A percentile compares a stretch with the other conserved stretches of the same genome.
Conservation (phyloP, 2,888 invertebrate species). For the Megaustenia siamemsis region DNA sequence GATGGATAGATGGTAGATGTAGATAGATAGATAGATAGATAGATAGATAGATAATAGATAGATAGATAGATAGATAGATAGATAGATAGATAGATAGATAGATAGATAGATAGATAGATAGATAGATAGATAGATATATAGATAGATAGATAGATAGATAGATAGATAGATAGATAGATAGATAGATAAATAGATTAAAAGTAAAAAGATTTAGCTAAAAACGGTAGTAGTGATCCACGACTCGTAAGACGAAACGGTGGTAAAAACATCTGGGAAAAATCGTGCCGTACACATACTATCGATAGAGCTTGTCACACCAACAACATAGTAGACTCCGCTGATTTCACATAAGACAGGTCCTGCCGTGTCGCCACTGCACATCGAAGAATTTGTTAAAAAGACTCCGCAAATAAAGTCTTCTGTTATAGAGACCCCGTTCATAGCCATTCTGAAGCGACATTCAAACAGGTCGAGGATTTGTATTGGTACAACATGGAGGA, state of each 20-base stretch:
- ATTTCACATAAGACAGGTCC: neutral
- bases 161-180: too few species aligned
- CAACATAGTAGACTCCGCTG: neutral
- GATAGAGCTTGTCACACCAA: neutral
- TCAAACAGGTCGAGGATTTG: neutral
- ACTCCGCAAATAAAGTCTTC: neutral
- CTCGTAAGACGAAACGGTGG: neutral
- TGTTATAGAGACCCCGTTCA: neutral
- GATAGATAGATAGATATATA: too few species aligned
- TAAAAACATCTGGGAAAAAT: neutral
- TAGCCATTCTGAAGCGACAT: neutral
- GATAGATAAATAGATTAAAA: too few species aligned
- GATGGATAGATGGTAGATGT: too few species aligned
- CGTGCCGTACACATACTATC: neutral
- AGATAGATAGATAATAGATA: too few species aligned
- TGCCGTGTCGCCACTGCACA: neutral
- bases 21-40: too few species aligned
- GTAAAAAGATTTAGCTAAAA: too few species aligned
- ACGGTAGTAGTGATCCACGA: neutral
- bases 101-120: too few species aligned
- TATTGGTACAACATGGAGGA: neutral
- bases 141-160: too few species aligned
- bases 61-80: too few species aligned
- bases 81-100: too few species aligned
- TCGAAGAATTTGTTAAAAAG: neutral